Base-by-base conservation (phyloP, 2,888 invertebrate species). In the Leptopilina syphax region DNA sequence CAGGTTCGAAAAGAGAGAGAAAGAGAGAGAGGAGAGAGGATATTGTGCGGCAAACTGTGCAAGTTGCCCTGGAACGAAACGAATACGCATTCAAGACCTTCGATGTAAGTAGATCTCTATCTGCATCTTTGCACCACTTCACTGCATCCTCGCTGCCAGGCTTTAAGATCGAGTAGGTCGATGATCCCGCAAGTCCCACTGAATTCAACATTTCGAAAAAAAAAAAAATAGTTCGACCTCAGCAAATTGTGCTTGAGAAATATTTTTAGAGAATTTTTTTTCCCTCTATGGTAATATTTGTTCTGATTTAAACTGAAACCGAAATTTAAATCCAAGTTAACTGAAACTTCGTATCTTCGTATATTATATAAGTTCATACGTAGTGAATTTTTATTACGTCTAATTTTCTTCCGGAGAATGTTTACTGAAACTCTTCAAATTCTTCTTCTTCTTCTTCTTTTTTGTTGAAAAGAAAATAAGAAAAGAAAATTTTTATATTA, bases 1-100 rank as follows among this genome's bases (percentile, higher is more conserved):
- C 79, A 82, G 82, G 81, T 80, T 81, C 68, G 78, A 18, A 18
- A 60, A 60, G 24, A 63, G 24, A 24, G 8, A 63, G n/a, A 18
- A 60, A 60, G 24, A 63, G 18, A 63, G 63, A 63, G 24, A 63
- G 60, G 4, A 18, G 18, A n/a, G 12, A 18, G 18, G n/a, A 18
- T n/a, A 60, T 24, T 24, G 24, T 63, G 63, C 63, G 63, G 82
- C 80, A 82, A 82, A 83, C 83, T 82, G 83, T 79, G 82, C 76
- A 80, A 80, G 80, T 82, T 81, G 83, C 81, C 84, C 80, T 70
- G 81, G 81, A 82, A 82, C 78, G 83, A 81, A 80, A 84, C 82
- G 85, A 85, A 86, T 83, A 85, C 81, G 83, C 84, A 84, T 84
- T 86, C 85, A 84, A 79, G 83, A 47, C 79, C 81, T 81, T 81